These are phyloP conservation scores for Porites lutea DNA, from an alignment of 64 coral and sea anemone species.

Conservation along the genomic window DNA sequence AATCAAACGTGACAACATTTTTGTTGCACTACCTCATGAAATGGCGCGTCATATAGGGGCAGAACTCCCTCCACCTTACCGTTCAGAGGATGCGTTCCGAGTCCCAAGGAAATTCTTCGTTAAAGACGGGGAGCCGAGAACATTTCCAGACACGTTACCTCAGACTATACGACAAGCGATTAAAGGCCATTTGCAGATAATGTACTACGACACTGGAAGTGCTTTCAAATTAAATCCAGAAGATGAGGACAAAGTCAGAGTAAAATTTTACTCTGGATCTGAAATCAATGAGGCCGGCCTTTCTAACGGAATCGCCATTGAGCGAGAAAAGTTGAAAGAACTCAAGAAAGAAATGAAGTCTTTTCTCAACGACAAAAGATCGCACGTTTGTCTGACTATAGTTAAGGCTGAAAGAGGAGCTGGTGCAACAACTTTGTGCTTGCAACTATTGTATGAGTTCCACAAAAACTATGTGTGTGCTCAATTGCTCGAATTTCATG, in stretches of 20 bases:
- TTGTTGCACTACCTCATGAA: slow-evolving; percentile 72
- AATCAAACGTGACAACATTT: slow-evolving; percentile 50
- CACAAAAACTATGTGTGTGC: slow-evolving; percentile 71
- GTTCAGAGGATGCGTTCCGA: slow-evolving; percentile 78
- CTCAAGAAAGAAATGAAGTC: slow-evolving; percentile 71
- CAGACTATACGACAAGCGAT: slow-evolving; percentile 63
- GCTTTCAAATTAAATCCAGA: not conserved
- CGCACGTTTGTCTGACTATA: slow-evolving; percentile 62
- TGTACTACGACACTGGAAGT: slow-evolving; percentile 34
- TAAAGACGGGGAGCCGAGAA: slow-evolving; percentile 24
- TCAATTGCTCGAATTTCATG: slow-evolving; percentile 67
- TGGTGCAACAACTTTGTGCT: slow-evolving; percentile 79
- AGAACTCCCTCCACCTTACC: slow-evolving; percentile 71
- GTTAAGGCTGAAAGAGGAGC: slow-evolving; percentile 80
- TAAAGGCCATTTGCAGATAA: slow-evolving; percentile 71
- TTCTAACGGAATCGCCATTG: slow-evolving; percentile 55
- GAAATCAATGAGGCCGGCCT: slow-evolving; percentile 65
- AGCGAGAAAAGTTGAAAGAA: slow-evolving; percentile 74
- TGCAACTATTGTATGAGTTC: slow-evolving; percentile 73
- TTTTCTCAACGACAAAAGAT: slow-evolving; percentile 62
- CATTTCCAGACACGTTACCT: slow-evolving; percentile 70
- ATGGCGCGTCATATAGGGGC: slow-evolving; percentile 46
- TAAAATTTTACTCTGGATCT: slow-evolving; percentile 69
- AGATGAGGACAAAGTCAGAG: slow-evolving; percentile 37
- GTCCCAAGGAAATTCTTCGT: slow-evolving; percentile 52